A percentile compares a stretch with the other conserved stretches of the same genome.
These are phyloP conservation scores for Habropoda laboriosa DNA, from an alignment of 1,140 invertebrate species.

Conservation along the genomic window DNA sequence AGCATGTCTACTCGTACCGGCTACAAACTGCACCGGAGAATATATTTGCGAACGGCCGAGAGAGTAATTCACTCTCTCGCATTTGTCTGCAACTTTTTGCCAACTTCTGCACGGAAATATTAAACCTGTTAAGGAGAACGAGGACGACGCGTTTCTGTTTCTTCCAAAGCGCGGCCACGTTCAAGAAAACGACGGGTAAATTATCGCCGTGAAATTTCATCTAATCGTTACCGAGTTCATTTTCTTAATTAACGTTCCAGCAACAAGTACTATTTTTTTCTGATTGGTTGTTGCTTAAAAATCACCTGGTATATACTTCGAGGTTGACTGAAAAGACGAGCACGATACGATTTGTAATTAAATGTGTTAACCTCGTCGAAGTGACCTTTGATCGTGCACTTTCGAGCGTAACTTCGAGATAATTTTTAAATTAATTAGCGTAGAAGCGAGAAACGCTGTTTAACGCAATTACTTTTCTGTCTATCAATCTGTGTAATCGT, in stretches of 20 bases:
- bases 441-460: not conserved
- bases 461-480: not conserved
- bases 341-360: too few species aligned
- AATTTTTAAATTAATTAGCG: conserved; percentile 1
- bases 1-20: conserved; percentile 46
- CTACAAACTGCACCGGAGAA: conserved; percentile 50
- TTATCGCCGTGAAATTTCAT: not conserved
- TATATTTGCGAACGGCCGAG: conserved; percentile 55
- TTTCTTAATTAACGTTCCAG: not conserved
- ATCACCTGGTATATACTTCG: too few species aligned
- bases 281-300: too few species aligned
- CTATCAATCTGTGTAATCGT: not conserved
- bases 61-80: conserved; percentile 57
- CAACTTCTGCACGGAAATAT: conserved; percentile 25
- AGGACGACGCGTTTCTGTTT: not conserved
- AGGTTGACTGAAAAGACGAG: too few species aligned
- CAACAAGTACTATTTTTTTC: too few species aligned
- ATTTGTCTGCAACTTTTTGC: conserved; percentile 52
- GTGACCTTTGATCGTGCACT: not conserved
- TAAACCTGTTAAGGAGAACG: conserved; percentile 9
- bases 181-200: not conserved
- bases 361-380: too few species aligned
- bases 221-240: not conserved
- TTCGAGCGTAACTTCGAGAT: not conserved
- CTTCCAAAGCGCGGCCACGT: not conserved